Base-by-base conservation (phyloP, 2,888 invertebrate species). In the Acanthosepion lycidas region DNA sequence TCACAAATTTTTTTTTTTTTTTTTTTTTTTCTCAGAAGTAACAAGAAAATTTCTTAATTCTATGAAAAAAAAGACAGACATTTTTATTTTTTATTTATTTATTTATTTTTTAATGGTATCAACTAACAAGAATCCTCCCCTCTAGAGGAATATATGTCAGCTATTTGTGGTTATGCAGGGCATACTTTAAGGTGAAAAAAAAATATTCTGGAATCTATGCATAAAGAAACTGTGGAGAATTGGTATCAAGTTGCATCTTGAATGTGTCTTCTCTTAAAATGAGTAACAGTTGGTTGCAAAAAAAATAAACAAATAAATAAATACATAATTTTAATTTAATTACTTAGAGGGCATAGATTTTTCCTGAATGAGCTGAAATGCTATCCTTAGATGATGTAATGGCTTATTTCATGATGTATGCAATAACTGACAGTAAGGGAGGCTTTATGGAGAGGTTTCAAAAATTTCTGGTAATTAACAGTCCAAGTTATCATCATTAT, bases 201-300 rank as follows among this genome's bases (percentile, higher is more conserved):
- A 15, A 78, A n/a, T n/a, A n/a, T 15, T 78, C n/a, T 78, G n/a
- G 78, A 78, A 78, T 78, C 78, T n/a, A 78, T n/a, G n/a, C 78
- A n/a, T 78, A n/a, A 78, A 78, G n/a, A 78, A 33, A 78, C n/a
- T 78, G 26, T 64, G 12, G n/a, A n/a, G 78, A 78, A 78, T 33
- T n/a, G 78, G n/a, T 78, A 33, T 78, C n/a, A 78, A 78, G 78
- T 78, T 78, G n/a, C 78, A n/a, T 78, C 78, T 78, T 78, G 78
- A 18, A 78, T 78, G 8, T n/a, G 78, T 78, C 78, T 33, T 78
- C 78, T n/a, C 15, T 33, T 78, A 12, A 78, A 78, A 15, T n/a
- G n/a, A 3, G 12, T 78, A 78, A 78, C 78, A 78, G 78, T 78
- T 78, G 78, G 78, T 78, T 78, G n/a, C n/a, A 78, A n/a, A 33